Evolutionary conservation across 2,113 vertebrate species (phyloP).

Genomic region (Physeter macrocephalus): DNA sequence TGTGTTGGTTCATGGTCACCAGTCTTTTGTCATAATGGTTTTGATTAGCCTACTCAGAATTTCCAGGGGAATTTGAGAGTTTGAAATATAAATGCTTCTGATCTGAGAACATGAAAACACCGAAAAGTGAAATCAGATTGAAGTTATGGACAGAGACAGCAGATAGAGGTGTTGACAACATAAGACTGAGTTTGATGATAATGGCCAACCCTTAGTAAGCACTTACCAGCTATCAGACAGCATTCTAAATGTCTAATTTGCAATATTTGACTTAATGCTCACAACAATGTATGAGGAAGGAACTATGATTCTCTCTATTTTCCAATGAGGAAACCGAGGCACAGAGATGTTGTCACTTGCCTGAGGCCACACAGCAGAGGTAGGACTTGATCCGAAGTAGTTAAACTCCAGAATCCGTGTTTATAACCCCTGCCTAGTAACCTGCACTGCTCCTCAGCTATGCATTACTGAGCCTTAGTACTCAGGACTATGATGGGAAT

Average conservation of each 20-base stretch:
- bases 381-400: not conserved
- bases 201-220: not conserved
- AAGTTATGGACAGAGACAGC: not conserved
- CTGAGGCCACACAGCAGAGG: not conserved
- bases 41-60: not conserved
- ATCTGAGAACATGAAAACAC: not conserved
- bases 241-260: not conserved
- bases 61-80: constrained; percentile 1
- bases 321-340: not conserved
- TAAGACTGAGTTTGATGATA: not conserved
- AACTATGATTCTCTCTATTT: not conserved
- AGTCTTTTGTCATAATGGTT: not conserved
- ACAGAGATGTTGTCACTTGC: not conserved
- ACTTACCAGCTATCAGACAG: not conserved
- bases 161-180: not conserved
- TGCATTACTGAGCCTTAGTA: not conserved
- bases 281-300: not conserved
- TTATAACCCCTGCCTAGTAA: not conserved
- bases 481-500: not conserved
- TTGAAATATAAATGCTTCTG: not conserved
- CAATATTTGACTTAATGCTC: not conserved
- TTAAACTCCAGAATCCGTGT: not conserved
- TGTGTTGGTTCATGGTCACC: not conserved
- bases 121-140: not conserved
- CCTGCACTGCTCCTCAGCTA: not conserved